Percentiles rank a stretch among this genome's conserved stretches.
These are phyloP conservation scores for Muscicapa striata DNA, from an alignment of 2,797 vertebrate genomes.

Conservation along the genomic window DNA sequence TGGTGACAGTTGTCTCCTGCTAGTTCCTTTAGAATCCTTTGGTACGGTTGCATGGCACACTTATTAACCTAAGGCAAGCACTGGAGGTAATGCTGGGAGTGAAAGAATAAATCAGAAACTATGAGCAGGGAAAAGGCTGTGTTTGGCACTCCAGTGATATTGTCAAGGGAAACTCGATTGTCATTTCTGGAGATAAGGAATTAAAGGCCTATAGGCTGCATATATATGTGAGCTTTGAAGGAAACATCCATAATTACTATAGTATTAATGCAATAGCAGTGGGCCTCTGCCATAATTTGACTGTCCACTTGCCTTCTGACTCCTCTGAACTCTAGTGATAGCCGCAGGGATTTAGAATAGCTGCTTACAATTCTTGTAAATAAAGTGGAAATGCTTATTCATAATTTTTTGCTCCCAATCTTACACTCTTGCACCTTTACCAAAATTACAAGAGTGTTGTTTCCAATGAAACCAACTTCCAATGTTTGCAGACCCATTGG, in stretches of 20 bases:
- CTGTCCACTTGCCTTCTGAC: background rate
- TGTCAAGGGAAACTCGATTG: background rate
- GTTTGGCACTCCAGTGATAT: background rate
- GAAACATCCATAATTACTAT: background rate
- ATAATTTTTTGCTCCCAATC: background rate
- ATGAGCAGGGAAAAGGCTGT: background rate
- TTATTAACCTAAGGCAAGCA: background rate
- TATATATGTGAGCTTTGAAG: background rate
- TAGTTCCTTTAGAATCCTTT: conserved; percentile 14
- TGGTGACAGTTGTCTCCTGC: conserved; percentile 4
- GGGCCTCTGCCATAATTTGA: background rate
- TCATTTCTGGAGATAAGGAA: background rate
- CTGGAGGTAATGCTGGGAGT: background rate
- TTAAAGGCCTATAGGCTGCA: background rate
- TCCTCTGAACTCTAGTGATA: background rate
- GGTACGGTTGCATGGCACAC: background rate
- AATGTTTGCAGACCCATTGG: background rate
- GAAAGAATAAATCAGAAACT: background rate
- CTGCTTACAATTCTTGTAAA: background rate
- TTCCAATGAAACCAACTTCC: background rate
- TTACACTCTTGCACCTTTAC: background rate
- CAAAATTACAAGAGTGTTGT: background rate
- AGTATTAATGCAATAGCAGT: background rate
- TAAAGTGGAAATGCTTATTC: background rate
- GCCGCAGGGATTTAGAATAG: background rate